Percentiles rank a stretch among this genome's conserved stretches.
Conservation (phyloP, 2,113 vertebrate genomes). For the Peucedramus taeniatus region DNA sequence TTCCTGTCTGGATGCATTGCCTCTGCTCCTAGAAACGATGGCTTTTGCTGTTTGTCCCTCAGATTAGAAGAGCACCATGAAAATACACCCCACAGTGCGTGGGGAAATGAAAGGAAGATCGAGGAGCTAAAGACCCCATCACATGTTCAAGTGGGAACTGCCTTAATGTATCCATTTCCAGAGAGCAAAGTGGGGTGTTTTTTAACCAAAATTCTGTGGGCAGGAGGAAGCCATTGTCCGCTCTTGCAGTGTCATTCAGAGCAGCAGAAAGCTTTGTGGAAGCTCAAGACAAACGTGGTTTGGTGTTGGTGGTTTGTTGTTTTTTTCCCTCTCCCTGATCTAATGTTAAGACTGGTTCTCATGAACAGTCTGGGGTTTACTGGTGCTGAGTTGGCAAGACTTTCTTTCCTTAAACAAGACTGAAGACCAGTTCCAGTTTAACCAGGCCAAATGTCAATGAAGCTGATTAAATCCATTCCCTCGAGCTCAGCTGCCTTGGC, state of each 20-base stretch:
- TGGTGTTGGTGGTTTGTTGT: neutral
- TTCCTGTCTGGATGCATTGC: neutral
- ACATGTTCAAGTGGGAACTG: neutral
- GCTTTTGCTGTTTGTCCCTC: neutral
- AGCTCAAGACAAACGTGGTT: neutral
- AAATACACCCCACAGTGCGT: fast-evolving
- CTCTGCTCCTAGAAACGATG: neutral
- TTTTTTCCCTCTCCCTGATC: neutral
- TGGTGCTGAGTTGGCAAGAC: neutral
- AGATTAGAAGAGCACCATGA: neutral
- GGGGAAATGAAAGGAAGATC: neutral
- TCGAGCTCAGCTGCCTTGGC: neutral
- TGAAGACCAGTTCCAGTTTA: neutral
- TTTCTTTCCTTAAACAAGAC: neutral
- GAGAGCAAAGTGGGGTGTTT: neutral
- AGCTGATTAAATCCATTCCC: neutral
- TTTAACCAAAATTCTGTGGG: neutral
- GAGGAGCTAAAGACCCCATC: neutral
- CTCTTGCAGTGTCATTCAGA: neutral
- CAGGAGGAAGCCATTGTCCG: neutral
- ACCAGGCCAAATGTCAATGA: neutral
- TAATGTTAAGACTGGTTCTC: neutral
- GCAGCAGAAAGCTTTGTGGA: neutral
- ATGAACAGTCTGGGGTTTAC: neutral
- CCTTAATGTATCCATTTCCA: neutral